Base-by-base conservation (phyloP, 2,113 vertebrate species). In the Myotis brandtii region DNA sequence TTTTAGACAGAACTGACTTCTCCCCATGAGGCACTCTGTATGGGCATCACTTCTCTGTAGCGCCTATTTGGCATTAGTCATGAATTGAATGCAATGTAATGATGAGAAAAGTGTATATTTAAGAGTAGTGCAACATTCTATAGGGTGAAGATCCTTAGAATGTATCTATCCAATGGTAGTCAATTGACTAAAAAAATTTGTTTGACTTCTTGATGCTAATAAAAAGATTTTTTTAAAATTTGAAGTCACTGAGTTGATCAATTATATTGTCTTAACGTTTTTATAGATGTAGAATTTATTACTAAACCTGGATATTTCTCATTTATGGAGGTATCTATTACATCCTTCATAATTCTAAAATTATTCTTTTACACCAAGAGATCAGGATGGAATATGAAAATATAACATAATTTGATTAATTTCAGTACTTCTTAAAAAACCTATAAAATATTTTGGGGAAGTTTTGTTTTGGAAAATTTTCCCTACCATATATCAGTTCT, bases 401-500 rank as follows among this genome's bases (percentile, higher is more conserved):
- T 83, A 14, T 66, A 76, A 52, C 32, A 72, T 54, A 50, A 90
- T 25, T 10, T 75, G 6, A 34, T 37, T 76, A 43, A 62, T 72
- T 81, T 17, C 1, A 95, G 50, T 91, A 82, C 40, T 86, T 86
- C 30, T 94, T 85, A 72, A 85, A 80, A 62, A 85, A 79, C 20
- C 67, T 64, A 67, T 52, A 79, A 95, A 67, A 40, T 95, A 40
- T 89, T 91, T 89, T 30, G 10, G n/a, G 69, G 14, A 89, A 32
- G 3, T 83, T n/a, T 83, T 83, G 3, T 52, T 43, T 92, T 70
- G 85, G 62, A 83, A 85, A 69, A 27, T 3, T 79, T 90, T 56
- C 21, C 32, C 69, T 90, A 13, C 9, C 32, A 1, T 25, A 43
- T 70, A 40, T 75, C 25, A 48, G 4, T 52, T 27, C 13, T 16